Conservation (phyloP, 2,797 vertebrate genomes). For the Ptychadena robeensis region DNA sequence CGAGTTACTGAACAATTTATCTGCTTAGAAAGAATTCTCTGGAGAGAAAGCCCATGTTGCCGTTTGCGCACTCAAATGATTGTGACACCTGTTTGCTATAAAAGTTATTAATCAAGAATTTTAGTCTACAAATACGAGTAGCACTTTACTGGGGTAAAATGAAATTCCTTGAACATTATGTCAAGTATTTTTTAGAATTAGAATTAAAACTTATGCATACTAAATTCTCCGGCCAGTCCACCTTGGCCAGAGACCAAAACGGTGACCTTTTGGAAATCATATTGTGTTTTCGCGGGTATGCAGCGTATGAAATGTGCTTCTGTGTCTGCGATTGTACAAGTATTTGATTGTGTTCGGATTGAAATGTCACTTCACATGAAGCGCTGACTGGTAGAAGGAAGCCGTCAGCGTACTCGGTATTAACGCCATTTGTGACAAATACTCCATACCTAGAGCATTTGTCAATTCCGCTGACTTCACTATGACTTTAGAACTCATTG, state of each 20-base stretch:
- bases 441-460: too few species aligned
- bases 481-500: too few species aligned
- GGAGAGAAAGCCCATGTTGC: too few species aligned
- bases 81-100: constrained; percentile 94
- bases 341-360: constrained; percentile 33
- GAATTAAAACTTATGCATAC: constrained; percentile 84
- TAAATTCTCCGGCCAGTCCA: constrained; percentile 70
- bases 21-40: too few species aligned
- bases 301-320: constrained; percentile 81
- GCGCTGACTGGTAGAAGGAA: not conserved
- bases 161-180: constrained; percentile 84
- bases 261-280: constrained; percentile 82
- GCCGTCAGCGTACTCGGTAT: too few species aligned
- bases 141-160: constrained; percentile 85
- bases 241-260: constrained; percentile 77
- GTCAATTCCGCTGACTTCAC: too few species aligned
- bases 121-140: constrained; percentile 94
- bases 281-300: constrained; percentile 75
- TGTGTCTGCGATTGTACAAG: constrained; percentile 74
- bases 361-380: not conserved
- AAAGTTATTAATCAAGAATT: constrained; percentile 94
- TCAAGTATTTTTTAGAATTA: constrained; percentile 75
- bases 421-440: too few species aligned
- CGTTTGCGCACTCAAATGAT: too few species aligned
- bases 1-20: too few species aligned